These are phyloP conservation scores for Nettapus auritus DNA, from an alignment of 2,113 vertebrate species.

Conservation along the genomic window DNA sequence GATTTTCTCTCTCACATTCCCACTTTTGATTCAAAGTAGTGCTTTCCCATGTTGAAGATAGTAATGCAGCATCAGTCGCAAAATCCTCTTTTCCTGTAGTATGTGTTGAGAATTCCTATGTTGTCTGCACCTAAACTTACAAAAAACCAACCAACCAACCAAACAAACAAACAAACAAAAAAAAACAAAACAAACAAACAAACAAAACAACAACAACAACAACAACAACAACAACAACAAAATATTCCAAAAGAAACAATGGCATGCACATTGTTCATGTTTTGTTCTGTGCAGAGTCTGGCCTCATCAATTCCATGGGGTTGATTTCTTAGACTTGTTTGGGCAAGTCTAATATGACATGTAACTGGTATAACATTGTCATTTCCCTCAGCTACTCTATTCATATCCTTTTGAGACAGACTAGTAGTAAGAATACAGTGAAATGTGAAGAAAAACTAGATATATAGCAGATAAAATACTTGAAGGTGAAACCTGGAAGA, in stretches of 20 bases:
- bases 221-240: no score
- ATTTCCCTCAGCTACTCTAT: neutral
- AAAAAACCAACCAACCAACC: neutral
- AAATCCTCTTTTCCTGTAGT: neutral
- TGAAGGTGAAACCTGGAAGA: neutral
- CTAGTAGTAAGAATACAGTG: neutral
- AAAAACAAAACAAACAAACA: no score
- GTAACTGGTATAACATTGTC: neutral
- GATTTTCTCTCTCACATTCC: neutral
- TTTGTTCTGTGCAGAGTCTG: neutral
- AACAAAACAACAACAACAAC: no score
- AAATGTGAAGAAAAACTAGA: neutral
- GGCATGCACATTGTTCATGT: neutral
- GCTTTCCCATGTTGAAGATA: neutral
- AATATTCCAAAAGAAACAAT: neutral
- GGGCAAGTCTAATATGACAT: neutral
- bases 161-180: fast-evolving
- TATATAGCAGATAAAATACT: neutral
- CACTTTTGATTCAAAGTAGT: neutral
- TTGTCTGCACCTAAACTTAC: neutral
- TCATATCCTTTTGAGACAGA: neutral
- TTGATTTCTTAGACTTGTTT: neutral
- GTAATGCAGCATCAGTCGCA: neutral
- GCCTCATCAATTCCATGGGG: neutral
- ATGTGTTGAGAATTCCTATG: neutral